A percentile compares a stretch with the other conserved stretches of the same genome.
Conservation (phyloP, 2,797 vertebrate genomes). For the Rhadinocentrus ornatus region DNA sequence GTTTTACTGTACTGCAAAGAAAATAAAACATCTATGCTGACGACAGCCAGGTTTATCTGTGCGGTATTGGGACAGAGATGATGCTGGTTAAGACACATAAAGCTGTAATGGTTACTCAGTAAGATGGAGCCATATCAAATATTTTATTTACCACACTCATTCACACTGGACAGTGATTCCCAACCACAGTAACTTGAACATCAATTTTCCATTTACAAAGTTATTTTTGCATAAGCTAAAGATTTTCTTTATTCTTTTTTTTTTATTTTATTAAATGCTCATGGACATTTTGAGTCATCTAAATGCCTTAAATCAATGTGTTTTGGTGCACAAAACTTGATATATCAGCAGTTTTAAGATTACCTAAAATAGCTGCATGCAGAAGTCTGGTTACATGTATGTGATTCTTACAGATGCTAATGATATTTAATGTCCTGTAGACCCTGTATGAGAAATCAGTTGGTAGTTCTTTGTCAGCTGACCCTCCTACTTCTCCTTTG, state of each 20-base stretch:
- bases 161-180: constrained; percentile 5
- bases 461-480: neutral
- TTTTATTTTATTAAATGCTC: neutral
- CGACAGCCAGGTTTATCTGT: constrained; percentile 13
- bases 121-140: constrained; percentile 29
- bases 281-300: neutral
- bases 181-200: neutral
- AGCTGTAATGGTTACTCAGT: constrained; percentile 45
- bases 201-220: neutral
- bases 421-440: neutral
- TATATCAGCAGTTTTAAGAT: no score
- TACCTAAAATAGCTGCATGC: no score
- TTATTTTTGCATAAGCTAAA: neutral
- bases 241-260: neutral
- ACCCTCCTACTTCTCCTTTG: neutral
- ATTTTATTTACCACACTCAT: neutral
- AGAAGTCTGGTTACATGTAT: neutral
- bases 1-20: constrained; percentile 1
- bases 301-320: no score
- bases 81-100: constrained; percentile 43
- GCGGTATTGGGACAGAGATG: constrained; percentile 28
- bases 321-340: no score
- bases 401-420: neutral
- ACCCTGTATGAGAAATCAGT: neutral
- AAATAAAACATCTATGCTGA: constrained; percentile 9